These are phyloP conservation scores for Acanthosoma haemorrhoidale DNA, from an alignment of 2,888 invertebrate genomes.

Conservation along the genomic window DNA sequence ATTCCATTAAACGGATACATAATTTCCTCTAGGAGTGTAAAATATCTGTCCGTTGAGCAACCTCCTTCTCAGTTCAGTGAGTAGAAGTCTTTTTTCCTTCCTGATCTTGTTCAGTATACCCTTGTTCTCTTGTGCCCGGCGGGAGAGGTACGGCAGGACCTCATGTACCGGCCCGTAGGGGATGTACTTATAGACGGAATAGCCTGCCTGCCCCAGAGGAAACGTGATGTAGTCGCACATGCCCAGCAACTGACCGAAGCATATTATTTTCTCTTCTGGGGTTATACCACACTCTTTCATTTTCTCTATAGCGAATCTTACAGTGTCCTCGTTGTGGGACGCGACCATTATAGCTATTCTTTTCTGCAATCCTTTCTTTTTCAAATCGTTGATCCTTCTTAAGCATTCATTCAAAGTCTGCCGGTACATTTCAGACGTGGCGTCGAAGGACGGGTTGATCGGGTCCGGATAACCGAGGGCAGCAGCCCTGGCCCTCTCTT, in stretches of 20 bases:
- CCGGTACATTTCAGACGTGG: conserved; percentile 91
- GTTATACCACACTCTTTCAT: conserved; percentile 90
- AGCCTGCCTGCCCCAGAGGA: conserved; percentile 97
- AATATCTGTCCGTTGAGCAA: conserved; percentile 67
- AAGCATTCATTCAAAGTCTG: conserved; percentile 81
- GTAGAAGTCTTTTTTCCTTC: conserved; percentile 80
- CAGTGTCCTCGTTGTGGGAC: conserved; percentile 97
- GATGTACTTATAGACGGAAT: conserved; percentile 98
- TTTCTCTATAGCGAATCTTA: conserved; percentile 87
- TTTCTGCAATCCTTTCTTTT: conserved; percentile 60
- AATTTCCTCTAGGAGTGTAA: conserved; percentile 79
- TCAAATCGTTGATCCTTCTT: conserved; percentile 65
- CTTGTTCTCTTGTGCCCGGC: conserved; percentile 93
- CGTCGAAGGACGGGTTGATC: conserved; percentile 82
- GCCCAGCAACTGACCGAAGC: conserved; percentile 96
- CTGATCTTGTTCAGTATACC: conserved; percentile 85
- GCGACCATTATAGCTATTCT: conserved; percentile 94
- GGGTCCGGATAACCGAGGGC: conserved; percentile 94
- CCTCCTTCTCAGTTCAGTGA: conserved; percentile 73
- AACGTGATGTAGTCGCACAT: conserved; percentile 99
- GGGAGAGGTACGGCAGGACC: conserved; percentile 93
- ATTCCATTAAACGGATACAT: conserved; percentile 70
- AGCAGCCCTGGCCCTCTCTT: conserved; percentile 85
- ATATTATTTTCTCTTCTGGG: conserved; percentile 90
- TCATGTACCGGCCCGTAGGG: conserved; percentile 98